Conservation (phyloP, 2,113 vertebrate genomes). For the Serinus canaria region DNA sequence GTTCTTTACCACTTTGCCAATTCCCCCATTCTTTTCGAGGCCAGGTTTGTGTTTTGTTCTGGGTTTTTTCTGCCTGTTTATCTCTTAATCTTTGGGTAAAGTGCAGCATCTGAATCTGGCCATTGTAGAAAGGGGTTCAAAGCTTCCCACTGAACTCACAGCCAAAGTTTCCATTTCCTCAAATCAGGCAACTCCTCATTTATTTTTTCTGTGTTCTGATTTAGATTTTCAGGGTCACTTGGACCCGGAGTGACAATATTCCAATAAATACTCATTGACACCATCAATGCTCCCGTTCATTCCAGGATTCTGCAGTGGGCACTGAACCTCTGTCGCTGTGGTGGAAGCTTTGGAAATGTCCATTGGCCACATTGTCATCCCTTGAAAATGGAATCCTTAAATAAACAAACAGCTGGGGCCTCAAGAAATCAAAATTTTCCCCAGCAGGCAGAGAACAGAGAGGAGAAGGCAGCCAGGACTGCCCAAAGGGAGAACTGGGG, state of each 20-base stretch:
- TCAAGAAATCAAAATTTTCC: background rate
- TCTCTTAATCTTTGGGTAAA: slow-evolving; percentile 8
- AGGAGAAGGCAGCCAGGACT: background rate
- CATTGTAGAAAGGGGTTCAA: background rate
- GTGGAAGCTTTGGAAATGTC: background rate
- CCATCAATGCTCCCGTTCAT: background rate
- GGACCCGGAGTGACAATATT: background rate
- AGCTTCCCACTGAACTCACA: background rate
- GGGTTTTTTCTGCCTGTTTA: background rate
- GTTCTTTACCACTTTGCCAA: slow-evolving; percentile 7
- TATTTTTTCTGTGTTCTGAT: background rate
- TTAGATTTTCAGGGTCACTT: background rate
- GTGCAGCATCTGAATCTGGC: background rate
- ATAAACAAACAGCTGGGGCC: background rate
- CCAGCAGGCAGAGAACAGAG: background rate
- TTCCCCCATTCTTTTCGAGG: background rate
- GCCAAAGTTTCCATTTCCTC: background rate
- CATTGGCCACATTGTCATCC: background rate
- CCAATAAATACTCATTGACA: background rate
- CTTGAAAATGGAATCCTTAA: background rate
- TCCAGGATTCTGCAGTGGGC: background rate
- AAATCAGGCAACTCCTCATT: background rate
- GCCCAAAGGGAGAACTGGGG: no score
- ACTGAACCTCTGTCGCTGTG: background rate
- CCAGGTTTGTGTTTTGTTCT: background rate